These are phyloP conservation scores for Charaxes varanes DNA, from an alignment of 1,140 invertebrate species.

Conservation along the genomic window DNA sequence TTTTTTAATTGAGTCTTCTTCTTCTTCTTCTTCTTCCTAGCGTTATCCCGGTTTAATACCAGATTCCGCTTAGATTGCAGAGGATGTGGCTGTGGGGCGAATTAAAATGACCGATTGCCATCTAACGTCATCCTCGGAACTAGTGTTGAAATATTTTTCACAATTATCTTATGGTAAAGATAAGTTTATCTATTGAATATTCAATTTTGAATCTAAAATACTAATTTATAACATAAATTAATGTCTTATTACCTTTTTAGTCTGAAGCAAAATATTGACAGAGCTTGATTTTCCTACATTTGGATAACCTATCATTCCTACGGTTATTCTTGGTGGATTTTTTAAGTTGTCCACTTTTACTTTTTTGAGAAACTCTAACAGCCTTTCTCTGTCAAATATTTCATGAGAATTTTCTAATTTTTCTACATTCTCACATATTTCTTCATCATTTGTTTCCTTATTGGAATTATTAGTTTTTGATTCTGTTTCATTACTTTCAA, in stretches of 20 bases:
- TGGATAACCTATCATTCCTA: slow-evolving; percentile 98
- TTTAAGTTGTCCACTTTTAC: slow-evolving; percentile 78
- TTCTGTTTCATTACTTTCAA: slow-evolving; percentile 15
- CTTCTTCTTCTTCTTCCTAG: too few species aligned
- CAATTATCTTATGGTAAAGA: too few species aligned
- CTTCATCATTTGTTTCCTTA: slow-evolving; percentile 11
- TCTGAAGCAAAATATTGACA: slow-evolving; percentile 92
- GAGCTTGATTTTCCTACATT: slow-evolving; percentile 99
- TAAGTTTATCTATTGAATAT: too few species aligned
- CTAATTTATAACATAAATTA: neutral
- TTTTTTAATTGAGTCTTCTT: too few species aligned
- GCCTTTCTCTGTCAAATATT: slow-evolving; percentile 75
- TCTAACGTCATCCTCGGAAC: too few species aligned
- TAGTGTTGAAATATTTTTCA: too few species aligned
- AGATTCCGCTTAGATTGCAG: too few species aligned
- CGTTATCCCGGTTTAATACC: too few species aligned
- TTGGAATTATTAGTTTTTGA: slow-evolving; percentile 9
- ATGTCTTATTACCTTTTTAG: slow-evolving; percentile 83
- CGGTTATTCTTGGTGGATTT: slow-evolving; percentile 79
- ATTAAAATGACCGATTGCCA: too few species aligned
- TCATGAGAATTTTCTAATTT: slow-evolving; percentile 55
- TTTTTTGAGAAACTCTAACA: slow-evolving; percentile 81
- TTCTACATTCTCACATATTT: slow-evolving; percentile 9
- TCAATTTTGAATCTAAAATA: slow-evolving; percentile 1
- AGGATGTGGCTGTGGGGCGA: too few species aligned